Conservation (phyloP, 2,113 vertebrate genomes). For the Sarotherodon lohbergeri region DNA sequence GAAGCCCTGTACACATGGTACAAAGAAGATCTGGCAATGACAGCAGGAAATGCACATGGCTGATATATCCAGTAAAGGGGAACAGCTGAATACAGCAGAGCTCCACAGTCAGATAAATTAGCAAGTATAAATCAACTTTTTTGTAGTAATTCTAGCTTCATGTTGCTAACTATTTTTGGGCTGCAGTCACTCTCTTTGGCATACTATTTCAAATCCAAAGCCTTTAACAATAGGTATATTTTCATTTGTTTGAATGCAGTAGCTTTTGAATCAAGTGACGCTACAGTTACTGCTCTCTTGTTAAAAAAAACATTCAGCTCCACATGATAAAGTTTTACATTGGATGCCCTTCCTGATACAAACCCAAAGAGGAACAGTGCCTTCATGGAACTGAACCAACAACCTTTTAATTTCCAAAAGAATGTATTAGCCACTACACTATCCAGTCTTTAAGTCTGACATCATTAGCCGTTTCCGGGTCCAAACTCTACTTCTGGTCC, state of each 20-base stretch:
- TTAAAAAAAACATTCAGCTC: not conserved
- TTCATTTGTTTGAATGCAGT: not conserved
- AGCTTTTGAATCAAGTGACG: not conserved
- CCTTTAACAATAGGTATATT: not conserved
- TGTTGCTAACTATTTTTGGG: not conserved
- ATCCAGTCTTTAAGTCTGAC: not conserved
- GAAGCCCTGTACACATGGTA: not conserved
- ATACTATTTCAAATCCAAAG: not conserved
- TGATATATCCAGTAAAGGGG: not conserved
- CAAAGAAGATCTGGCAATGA: not conserved
- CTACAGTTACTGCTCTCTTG: not conserved
- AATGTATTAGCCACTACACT: not conserved
- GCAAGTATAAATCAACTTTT: not conserved
- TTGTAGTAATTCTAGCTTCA: not conserved
- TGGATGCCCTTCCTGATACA: not conserved
- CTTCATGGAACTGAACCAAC: not conserved
- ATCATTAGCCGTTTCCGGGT: not conserved
- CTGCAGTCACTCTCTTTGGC: not conserved
- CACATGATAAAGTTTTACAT: not conserved
- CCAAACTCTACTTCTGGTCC: not conserved
- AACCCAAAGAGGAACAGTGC: not conserved
- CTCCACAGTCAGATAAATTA: not conserved
- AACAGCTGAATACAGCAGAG: not conserved
- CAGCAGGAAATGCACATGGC: not conserved
- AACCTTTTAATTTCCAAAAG: not conserved